phyloP scores from a whole-genome alignment of 2,113 vertebrate species.

The Caracal caracal region DNA sequence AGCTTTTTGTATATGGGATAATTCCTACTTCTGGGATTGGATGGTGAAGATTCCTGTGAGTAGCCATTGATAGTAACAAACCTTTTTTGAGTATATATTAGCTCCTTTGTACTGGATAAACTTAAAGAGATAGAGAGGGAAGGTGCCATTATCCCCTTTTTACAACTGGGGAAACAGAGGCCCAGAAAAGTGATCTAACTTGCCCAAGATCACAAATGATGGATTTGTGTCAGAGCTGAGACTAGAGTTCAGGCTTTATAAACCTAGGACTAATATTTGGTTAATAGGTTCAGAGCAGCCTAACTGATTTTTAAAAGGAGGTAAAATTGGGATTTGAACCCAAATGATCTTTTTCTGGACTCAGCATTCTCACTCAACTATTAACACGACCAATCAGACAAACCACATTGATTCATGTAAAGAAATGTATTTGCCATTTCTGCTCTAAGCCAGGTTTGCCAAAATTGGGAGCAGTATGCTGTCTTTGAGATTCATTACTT shows the following conservation, averaged over 20 bases:
- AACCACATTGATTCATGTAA: not conserved
- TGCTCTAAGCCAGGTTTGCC: not conserved
- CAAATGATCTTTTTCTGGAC: not conserved
- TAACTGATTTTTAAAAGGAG: not conserved
- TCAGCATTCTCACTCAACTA: not conserved
- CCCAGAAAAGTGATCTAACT: not conserved
- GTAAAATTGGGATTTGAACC: not conserved
- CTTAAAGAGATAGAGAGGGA: not conserved
- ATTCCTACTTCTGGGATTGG: not conserved
- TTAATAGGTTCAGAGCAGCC: not conserved
- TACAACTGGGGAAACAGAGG: not conserved
- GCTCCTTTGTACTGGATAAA: not conserved
- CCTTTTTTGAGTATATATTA: not conserved
- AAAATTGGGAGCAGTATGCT: not conserved
- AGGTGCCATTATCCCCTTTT: not conserved
- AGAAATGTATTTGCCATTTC: conserved; percentile 9
- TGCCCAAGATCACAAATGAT: not conserved
- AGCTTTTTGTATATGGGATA: not conserved
- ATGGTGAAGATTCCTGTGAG: not conserved
- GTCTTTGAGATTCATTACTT: not conserved
- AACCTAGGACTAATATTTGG: not conserved
- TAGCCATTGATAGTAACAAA: not conserved
- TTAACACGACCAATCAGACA: not conserved
- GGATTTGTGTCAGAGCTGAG: not conserved
- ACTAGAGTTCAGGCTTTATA: not conserved